phyloP scores from a whole-genome alignment of 1,140 invertebrate species.

The Trichogramma pretiosum region DNA sequence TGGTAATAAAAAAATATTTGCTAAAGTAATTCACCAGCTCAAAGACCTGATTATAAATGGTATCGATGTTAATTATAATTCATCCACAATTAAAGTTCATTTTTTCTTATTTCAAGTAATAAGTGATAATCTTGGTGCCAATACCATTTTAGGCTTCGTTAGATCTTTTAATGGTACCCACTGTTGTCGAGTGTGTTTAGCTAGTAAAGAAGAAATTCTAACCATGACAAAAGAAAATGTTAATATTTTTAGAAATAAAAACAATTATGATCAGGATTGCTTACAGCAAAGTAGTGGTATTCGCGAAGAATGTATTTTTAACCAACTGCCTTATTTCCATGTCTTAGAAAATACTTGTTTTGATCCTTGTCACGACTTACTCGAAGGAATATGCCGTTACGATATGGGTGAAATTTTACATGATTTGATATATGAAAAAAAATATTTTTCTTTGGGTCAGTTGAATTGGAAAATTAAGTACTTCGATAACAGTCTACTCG shows the following conservation, averaged over 20 bases:
- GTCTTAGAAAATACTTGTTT: slow-evolving; percentile 6
- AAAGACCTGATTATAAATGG: neutral
- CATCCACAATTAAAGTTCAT: neutral
- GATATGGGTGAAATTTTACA: slow-evolving; percentile 8
- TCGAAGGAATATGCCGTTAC: slow-evolving; percentile 5
- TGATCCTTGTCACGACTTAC: slow-evolving; percentile 7
- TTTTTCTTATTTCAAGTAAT: neutral
- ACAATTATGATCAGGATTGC: slow-evolving; percentile 13
- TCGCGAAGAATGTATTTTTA: slow-evolving; percentile 13
- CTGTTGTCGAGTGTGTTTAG: slow-evolving; percentile 2
- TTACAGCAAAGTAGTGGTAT: slow-evolving; percentile 2
- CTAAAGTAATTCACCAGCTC: neutral
- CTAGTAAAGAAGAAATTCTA: neutral
- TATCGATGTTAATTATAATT: neutral
- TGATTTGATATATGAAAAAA: slow-evolving; percentile 5
- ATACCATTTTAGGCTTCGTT: slow-evolving; percentile 3
- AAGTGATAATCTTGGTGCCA: slow-evolving; percentile 3
- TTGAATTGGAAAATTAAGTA: slow-evolving; percentile 9
- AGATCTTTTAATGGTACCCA: neutral
- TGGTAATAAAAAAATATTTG: slow-evolving; percentile 8
- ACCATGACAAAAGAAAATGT: slow-evolving; percentile 8
- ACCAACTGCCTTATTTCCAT: neutral
- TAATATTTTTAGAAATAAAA: slow-evolving; percentile 4
- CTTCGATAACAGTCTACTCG: slow-evolving; percentile 2
- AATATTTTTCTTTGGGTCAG: slow-evolving; percentile 13